Percentiles rank a stretch among this genome's conserved stretches.
These are phyloP conservation scores for Atherinomorus stipes DNA, from an alignment of 2,113 vertebrate genomes.

Conservation along the genomic window DNA sequence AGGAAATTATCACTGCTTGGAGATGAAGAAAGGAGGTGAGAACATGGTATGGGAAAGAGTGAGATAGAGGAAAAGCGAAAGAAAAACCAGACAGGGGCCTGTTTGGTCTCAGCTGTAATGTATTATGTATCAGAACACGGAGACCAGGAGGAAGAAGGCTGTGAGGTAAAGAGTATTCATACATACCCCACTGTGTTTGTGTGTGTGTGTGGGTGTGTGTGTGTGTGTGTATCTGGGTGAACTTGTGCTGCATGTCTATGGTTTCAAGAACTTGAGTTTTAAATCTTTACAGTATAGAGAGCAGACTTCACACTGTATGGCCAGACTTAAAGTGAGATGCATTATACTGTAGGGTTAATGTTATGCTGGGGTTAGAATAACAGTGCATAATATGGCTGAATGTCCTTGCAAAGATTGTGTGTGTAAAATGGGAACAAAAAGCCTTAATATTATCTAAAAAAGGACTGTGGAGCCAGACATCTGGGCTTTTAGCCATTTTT, in stretches of 20 bases:
- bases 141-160: slow-evolving; percentile 60
- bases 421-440: too few species aligned
- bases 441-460: too few species aligned
- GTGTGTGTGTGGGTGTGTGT: slow-evolving; percentile 7
- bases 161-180: slow-evolving; percentile 46
- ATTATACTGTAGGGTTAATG: background rate
- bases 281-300: background rate
- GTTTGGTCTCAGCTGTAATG: slow-evolving; percentile 73
- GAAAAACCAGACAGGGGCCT: slow-evolving; percentile 28
- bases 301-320: background rate
- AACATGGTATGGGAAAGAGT: slow-evolving; percentile 10
- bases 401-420: background rate
- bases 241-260: background rate
- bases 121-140: slow-evolving; percentile 75
- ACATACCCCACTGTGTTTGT: slow-evolving; percentile 17
- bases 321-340: background rate
- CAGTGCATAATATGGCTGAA: background rate
- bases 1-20: slow-evolving; percentile 10
- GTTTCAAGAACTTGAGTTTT: background rate
- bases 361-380: background rate
- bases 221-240: background rate
- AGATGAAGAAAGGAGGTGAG: slow-evolving; percentile 13
- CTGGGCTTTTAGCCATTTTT: too few species aligned
- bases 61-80: slow-evolving; percentile 5
- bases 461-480: too few species aligned